Conservation (phyloP, 2,113 vertebrate species). For the Menura novaehollandiae region DNA sequence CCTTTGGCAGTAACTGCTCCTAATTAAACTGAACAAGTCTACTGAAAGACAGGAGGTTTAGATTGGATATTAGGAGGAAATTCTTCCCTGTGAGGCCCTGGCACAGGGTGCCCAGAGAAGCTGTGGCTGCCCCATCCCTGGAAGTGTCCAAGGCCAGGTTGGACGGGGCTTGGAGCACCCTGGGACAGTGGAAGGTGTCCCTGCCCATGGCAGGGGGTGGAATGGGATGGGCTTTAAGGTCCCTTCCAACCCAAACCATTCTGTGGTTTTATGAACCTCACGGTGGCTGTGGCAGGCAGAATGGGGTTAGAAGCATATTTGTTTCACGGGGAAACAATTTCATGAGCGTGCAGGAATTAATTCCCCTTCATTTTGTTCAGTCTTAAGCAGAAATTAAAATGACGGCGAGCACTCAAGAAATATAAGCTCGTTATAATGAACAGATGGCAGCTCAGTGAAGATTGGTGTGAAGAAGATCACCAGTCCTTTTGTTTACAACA, state of each 20-base stretch:
- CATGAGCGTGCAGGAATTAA: neutral
- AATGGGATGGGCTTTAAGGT: neutral
- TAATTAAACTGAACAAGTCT: neutral
- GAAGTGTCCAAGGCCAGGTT: rapidly evolving
- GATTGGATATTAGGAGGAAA: neutral
- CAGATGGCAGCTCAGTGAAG: constrained; percentile 57
- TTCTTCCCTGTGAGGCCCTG: neutral
- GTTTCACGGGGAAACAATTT: neutral
- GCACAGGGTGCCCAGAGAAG: neutral
- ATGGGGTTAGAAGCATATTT: neutral
- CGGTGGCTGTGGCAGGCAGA: neutral
- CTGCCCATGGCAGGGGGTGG: neutral
- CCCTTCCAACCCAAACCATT: neutral
- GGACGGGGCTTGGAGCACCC: neutral
- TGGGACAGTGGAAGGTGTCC: neutral
- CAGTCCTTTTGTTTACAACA: constrained; percentile 59
- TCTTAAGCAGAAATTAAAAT: neutral
- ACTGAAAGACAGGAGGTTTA: neutral
- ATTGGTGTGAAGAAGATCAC: constrained; percentile 27
- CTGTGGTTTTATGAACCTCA: neutral
- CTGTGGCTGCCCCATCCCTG: neutral
- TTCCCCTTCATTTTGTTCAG: constrained; percentile 1
- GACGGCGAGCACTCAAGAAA: neutral
- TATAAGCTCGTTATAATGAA: constrained; percentile 25
- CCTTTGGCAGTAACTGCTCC: neutral